A percentile compares a stretch with the other conserved stretches of the same genome.
Conservation (phyloP, 2,888 invertebrate genomes). For the Gisinianus flammeolus region DNA sequence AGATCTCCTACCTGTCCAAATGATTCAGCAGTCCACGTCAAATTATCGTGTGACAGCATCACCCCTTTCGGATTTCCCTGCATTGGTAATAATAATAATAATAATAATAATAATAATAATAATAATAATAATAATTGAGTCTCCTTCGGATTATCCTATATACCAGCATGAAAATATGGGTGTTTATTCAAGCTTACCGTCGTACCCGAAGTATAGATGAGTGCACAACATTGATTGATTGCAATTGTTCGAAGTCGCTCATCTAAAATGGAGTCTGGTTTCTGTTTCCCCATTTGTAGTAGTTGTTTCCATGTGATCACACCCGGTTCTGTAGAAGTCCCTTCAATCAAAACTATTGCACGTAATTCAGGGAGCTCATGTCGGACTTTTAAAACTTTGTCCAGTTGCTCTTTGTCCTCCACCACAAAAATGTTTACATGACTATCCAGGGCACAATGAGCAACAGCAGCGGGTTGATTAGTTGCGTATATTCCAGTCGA, state of each 20-base stretch:
- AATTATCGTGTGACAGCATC: constrained; percentile 90
- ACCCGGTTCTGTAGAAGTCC: constrained; percentile 63
- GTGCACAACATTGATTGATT: constrained; percentile 82
- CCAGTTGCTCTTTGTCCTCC: constrained; percentile 83
- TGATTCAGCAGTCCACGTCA: constrained; percentile 72
- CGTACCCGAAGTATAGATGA: constrained; percentile 88
- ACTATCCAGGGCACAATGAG: constrained; percentile 76
- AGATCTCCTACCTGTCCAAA: constrained; percentile 60
- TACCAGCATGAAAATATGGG: too few species aligned
- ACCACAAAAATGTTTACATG: constrained; percentile 86
- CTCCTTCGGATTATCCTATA: too few species aligned
- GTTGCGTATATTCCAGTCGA: constrained; percentile 90
- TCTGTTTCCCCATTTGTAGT: constrained; percentile 73
- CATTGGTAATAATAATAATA: too few species aligned
- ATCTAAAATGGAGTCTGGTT: constrained; percentile 73
- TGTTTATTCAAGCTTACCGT: too few species aligned
- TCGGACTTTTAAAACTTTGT: constrained; percentile 77
- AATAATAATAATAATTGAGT: too few species aligned
- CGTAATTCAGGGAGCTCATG: constrained; percentile 75
- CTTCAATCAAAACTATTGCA: constrained; percentile 75
- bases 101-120: too few species aligned
- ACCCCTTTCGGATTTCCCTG: constrained; percentile 90
- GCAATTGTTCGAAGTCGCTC: constrained; percentile 72
- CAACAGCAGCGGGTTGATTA: constrained; percentile 83
- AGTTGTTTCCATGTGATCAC: constrained; percentile 72